Conservation (phyloP, 2,113 vertebrate species). For the Tylochromis polylepis region DNA sequence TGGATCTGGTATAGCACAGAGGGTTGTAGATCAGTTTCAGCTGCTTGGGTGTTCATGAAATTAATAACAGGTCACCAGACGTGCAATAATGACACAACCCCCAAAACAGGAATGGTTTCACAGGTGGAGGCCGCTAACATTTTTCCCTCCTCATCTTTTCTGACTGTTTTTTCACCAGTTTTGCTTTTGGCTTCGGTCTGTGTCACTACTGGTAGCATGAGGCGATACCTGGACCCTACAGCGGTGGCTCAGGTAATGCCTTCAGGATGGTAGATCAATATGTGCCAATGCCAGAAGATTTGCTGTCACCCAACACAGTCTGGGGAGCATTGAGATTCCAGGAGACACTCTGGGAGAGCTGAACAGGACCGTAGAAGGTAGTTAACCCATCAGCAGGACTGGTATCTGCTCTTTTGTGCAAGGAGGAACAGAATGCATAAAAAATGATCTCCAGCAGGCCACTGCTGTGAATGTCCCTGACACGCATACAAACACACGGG, state of each 20-base stretch:
- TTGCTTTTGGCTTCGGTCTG: neutral
- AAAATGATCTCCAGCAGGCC: too few relatives aligned
- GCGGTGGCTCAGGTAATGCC: neutral
- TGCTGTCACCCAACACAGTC: too few relatives aligned
- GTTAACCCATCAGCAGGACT: too few relatives aligned
- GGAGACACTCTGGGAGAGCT: neutral
- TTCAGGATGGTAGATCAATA: too few relatives aligned
- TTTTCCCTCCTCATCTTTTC: neutral
- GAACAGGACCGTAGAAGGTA: too few relatives aligned
- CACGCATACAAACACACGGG: neutral
- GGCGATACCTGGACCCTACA: neutral
- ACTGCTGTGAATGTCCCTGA: too few relatives aligned
- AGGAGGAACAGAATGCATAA: too few relatives aligned
- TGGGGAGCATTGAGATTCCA: neutral
- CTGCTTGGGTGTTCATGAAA: neutral
- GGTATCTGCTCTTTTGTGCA: too few relatives aligned
- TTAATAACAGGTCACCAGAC: neutral
- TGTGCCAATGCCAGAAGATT: too few relatives aligned
- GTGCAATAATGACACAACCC: neutral
- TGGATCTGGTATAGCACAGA: neutral
- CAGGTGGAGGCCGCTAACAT: neutral
- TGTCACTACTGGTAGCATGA: neutral
- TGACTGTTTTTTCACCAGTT: neutral
- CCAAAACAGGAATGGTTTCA: neutral
- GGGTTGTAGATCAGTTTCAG: neutral